A percentile compares a stretch with the other conserved stretches of the same genome.
phyloP scores from a whole-genome alignment of 2,113 vertebrate genomes.

The Sakesphorus luctuosus region DNA sequence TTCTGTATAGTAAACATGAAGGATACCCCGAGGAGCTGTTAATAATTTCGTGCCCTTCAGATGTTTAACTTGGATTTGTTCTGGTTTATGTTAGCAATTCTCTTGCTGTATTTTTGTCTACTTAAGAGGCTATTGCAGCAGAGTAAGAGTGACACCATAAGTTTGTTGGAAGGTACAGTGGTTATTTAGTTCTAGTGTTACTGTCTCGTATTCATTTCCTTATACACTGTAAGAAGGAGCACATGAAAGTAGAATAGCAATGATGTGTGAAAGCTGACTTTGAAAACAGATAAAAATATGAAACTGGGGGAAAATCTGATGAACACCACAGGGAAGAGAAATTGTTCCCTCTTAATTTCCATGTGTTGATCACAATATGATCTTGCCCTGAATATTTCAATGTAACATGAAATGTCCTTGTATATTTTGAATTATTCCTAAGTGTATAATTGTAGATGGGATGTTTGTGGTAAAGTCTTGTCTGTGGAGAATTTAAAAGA shows the following conservation, averaged over 20 bases:
- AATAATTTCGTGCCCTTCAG: neutral
- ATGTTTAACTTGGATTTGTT: neutral
- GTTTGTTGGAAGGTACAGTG: slow-evolving; percentile 39
- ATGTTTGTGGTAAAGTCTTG: neutral
- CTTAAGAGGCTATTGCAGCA: neutral
- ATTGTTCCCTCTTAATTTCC: neutral
- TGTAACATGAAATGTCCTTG: neutral
- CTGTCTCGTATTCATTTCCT: neutral
- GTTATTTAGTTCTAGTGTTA: slow-evolving; percentile 10
- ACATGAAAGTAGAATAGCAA: neutral
- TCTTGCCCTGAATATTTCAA: neutral
- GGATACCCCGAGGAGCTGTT: neutral
- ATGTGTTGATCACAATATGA: neutral
- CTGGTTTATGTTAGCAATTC: neutral
- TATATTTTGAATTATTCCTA: neutral
- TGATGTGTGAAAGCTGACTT: slow-evolving; percentile 23
- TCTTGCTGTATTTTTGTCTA: neutral
- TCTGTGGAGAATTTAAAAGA: neutral
- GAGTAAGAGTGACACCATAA: slow-evolving; percentile 30
- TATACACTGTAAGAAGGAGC: neutral
- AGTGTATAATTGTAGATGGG: neutral
- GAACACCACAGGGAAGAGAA: neutral
- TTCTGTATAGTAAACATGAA: neutral
- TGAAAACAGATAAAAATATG: neutral
- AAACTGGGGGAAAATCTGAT: neutral